These are phyloP conservation scores for Hecatera dysodea DNA, from an alignment of 2,888 invertebrate species.

Conservation along the genomic window DNA sequence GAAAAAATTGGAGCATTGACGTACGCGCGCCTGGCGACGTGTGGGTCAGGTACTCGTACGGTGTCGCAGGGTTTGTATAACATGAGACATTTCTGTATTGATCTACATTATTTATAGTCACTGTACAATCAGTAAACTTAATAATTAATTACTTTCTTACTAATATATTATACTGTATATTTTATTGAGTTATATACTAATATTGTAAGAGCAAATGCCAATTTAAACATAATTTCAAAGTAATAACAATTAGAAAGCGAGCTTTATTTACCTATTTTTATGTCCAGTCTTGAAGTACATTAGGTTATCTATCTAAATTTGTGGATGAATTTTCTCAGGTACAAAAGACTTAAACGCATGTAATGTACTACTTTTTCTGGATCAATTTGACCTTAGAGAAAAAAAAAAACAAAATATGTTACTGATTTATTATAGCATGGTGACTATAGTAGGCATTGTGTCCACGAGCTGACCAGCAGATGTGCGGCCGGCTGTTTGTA, in stretches of 20 bases:
- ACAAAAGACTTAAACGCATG: slow-evolving; percentile 65
- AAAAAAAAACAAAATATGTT: slow-evolving; percentile 20
- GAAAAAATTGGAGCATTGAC: slow-evolving; percentile 79
- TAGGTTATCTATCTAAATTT: not conserved
- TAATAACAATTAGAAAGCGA: not conserved
- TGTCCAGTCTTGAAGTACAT: not conserved
- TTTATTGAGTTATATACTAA: too few relatives aligned
- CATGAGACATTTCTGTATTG: slow-evolving; percentile 20
- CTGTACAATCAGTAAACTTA: not conserved
- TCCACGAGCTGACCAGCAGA: slow-evolving; percentile 91
- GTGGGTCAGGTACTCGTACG: slow-evolving; percentile 84
- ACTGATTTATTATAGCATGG: slow-evolving; percentile 62
- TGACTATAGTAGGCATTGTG: slow-evolving; percentile 78
- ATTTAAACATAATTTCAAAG: too few relatives aligned
- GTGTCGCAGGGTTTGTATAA: slow-evolving; percentile 68
- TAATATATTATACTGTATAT: too few relatives aligned
- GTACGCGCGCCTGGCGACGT: slow-evolving; percentile 73
- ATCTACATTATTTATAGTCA: not conserved
- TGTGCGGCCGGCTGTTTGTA: slow-evolving; percentile 88
- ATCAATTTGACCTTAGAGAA: not conserved
- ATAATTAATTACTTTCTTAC: not conserved
- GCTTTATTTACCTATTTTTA: not conserved
- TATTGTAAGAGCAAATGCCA: not conserved
- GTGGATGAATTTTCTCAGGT: slow-evolving; percentile 5
- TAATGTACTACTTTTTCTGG: not conserved